phyloP scores from a whole-genome alignment of 2,888 invertebrate genomes.

The Ctena decussata region DNA sequence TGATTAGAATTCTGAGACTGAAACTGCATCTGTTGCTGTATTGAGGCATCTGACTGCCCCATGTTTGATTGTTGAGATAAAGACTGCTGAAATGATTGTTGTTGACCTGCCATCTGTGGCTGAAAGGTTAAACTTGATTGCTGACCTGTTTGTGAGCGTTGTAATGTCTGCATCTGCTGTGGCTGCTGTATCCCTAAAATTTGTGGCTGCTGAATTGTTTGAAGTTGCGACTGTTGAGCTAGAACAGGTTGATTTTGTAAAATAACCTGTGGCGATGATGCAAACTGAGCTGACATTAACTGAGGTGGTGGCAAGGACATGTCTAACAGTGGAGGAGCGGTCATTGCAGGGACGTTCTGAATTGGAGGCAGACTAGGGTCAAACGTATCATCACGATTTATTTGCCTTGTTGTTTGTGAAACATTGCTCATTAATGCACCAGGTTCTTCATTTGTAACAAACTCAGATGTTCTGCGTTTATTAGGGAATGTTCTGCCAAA shows the following conservation, averaged over 20 bases:
- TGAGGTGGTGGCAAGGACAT: constrained; percentile 57
- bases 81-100: neutral
- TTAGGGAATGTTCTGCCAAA: too few species aligned
- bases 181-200: neutral
- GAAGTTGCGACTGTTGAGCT: neutral
- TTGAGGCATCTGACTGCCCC: neutral
- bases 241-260: neutral
- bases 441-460: too few species aligned
- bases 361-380: constrained; percentile 58
- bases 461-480: too few species aligned
- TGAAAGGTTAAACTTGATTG: neutral
- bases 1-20: neutral
- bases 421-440: neutral
- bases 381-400: neutral
- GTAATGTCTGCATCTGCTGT: neutral
- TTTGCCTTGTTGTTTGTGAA: neutral
- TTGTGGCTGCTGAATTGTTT: neutral
- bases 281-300: neutral
- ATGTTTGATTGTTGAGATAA: neutral
- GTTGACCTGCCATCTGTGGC: neutral
- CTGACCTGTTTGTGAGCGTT: neutral
- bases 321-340: constrained; percentile 33
- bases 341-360: constrained; percentile 31
- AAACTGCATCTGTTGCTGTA: neutral
- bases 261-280: neutral